phyloP scores from a whole-genome alignment of 2,888 invertebrate genomes.

The Teleiodes luculella region DNA sequence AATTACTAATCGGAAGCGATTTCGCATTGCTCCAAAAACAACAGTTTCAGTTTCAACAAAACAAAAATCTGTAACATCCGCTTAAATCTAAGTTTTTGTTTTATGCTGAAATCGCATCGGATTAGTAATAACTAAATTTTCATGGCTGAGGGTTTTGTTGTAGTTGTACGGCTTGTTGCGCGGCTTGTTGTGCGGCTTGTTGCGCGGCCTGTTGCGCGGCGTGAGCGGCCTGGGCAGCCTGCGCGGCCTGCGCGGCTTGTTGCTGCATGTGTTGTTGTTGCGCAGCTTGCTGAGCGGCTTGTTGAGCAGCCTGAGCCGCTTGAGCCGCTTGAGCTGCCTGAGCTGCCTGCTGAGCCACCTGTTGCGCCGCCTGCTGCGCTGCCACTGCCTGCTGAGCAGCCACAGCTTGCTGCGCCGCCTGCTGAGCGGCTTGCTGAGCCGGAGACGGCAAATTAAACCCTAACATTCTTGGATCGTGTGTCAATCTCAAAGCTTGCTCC shows the following conservation, averaged over 20 bases:
- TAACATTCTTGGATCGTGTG: slow-evolving; percentile 87
- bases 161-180: slow-evolving; percentile 75
- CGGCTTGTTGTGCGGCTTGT: slow-evolving; percentile 66
- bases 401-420: slow-evolving; percentile 46
- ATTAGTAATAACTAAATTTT: slow-evolving; percentile 90
- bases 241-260: slow-evolving; percentile 35
- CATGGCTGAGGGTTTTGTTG: slow-evolving; percentile 83
- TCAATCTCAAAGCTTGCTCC: slow-evolving; percentile 88
- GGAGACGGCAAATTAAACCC: slow-evolving; percentile 83
- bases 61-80: neutral
- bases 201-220: slow-evolving; percentile 47
- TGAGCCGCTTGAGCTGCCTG: slow-evolving; percentile 46
- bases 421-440: slow-evolving; percentile 56
- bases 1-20: slow-evolving; percentile 73
- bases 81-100: slow-evolving; percentile 21
- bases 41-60: slow-evolving; percentile 26
- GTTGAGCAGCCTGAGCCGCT: slow-evolving; percentile 43
- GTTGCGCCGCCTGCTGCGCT: slow-evolving; percentile 49
- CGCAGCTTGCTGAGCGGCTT: slow-evolving; percentile 37
- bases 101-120: slow-evolving; percentile 68
- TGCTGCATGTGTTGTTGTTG: slow-evolving; percentile 67
- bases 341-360: slow-evolving; percentile 40
- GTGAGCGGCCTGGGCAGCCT: slow-evolving; percentile 38
- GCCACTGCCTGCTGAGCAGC: slow-evolving; percentile 48
- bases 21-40: slow-evolving; percentile 44